Conservation (phyloP, 2,113 vertebrate genomes). For the Plestiodon gilberti region DNA sequence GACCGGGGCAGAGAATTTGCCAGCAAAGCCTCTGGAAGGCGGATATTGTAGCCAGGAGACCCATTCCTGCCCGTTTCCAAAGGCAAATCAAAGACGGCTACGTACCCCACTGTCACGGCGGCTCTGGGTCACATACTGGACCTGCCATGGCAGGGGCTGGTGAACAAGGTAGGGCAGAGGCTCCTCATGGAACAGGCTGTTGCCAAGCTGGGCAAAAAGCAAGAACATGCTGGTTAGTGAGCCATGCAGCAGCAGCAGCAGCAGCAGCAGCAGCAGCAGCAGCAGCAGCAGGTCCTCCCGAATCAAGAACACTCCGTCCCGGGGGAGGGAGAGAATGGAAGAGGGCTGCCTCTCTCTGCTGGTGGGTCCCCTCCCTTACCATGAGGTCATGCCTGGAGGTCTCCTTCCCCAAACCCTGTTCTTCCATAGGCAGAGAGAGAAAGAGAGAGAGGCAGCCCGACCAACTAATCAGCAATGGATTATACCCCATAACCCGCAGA, state of each 20-base stretch:
- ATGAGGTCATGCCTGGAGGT: neutral
- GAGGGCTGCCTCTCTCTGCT: too few relatives aligned
- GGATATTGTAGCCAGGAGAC: too few relatives aligned
- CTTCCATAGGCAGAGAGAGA: neutral
- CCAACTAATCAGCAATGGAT: neutral
- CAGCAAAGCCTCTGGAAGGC: too few relatives aligned
- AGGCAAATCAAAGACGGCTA: neutral
- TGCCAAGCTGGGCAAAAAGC: slow-evolving; percentile 70
- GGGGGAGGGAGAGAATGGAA: too few relatives aligned
- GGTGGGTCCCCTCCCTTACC: too few relatives aligned
- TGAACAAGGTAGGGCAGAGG: slow-evolving; percentile 83
- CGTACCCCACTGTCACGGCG: slow-evolving; percentile 80
- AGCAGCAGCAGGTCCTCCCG: rapidly evolving
- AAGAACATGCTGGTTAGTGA: neutral
- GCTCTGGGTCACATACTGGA: slow-evolving; percentile 84
- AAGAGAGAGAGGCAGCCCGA: neutral
- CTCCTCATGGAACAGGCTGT: slow-evolving; percentile 72
- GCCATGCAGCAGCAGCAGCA: too few relatives aligned
- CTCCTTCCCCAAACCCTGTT: neutral
- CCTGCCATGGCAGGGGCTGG: slow-evolving; percentile 88
- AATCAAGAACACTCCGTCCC: rapidly evolving
- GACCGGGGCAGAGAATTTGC: too few relatives aligned
- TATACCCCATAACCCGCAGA: neutral
- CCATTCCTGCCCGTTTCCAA: rapidly evolving
- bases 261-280: too few relatives aligned